phyloP scores from a whole-genome alignment of 2,888 invertebrate genomes.

The Sarcophaga variegata region DNA sequence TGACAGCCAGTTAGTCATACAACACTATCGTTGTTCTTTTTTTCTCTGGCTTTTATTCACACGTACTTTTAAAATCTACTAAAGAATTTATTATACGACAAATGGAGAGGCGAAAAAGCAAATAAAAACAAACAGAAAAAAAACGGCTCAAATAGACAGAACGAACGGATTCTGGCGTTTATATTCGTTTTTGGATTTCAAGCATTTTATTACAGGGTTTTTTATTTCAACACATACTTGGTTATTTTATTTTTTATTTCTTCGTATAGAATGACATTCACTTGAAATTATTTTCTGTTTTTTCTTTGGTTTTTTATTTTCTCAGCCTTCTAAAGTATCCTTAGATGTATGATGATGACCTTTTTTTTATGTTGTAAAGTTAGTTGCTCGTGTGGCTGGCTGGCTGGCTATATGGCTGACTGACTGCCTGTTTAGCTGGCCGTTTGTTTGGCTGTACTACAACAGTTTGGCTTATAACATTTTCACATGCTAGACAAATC shows the following conservation, averaged over 20 bases:
- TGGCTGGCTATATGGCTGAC: not conserved
- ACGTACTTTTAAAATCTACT: constrained; percentile 9
- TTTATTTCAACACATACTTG: constrained; percentile 49
- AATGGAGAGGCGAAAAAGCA: no score
- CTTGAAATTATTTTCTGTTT: constrained; percentile 48
- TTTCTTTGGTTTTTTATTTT: constrained; percentile 22
- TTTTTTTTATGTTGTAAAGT: constrained; percentile 42
- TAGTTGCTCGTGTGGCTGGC: no score
- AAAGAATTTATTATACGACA: no score
- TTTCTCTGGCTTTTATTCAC: not conserved
- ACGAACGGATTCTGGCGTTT: constrained; percentile 12
- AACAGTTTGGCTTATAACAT: no score
- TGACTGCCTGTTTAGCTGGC: constrained; percentile 20
- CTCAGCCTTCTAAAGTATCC: constrained; percentile 17
- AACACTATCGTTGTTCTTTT: not conserved
- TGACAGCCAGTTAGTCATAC: not conserved
- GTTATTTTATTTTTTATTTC: constrained; percentile 35
- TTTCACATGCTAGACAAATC: no score
- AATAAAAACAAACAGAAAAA: no score
- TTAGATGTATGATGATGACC: constrained; percentile 49
- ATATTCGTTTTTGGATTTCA: not conserved
- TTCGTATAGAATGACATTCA: constrained; percentile 45
- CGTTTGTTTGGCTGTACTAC: no score
- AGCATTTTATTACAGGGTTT: constrained; percentile 34
- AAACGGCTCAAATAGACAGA: no score